Percentiles rank a stretch among this genome's conserved stretches.
These are phyloP conservation scores for Athalia cordata DNA, from an alignment of 2,888 invertebrate species.

Conservation along the genomic window DNA sequence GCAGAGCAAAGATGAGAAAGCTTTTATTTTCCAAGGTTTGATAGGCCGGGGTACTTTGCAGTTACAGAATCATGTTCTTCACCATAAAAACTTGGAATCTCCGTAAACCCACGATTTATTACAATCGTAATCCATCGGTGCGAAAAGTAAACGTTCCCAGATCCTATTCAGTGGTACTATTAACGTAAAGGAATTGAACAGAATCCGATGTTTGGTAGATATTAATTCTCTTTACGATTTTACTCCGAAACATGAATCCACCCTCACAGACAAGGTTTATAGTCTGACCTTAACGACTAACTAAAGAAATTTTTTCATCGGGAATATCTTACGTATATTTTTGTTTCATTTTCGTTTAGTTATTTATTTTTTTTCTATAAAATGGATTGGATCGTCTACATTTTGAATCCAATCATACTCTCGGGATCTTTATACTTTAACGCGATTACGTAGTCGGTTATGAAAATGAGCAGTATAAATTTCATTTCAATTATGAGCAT, in stretches of 20 bases:
- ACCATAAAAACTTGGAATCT: conserved; percentile 38
- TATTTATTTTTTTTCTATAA: not conserved
- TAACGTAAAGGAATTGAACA: conserved; percentile 15
- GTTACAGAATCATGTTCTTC: conserved; percentile 32
- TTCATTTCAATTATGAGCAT: not conserved
- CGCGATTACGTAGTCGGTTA: not conserved
- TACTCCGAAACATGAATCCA: not conserved
- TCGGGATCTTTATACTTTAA: not conserved
- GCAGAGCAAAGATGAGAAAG: conserved; percentile 22
- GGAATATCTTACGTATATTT: not conserved
- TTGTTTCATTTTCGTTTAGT: not conserved
- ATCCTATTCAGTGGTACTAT: not conserved
- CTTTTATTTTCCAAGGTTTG: conserved; percentile 15
- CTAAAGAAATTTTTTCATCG: conserved; percentile 9
- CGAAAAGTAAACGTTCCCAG: conserved; percentile 29
- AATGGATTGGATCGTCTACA: too few species aligned
- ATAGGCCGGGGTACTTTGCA: conserved; percentile 19
- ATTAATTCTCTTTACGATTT: conserved; percentile 40
- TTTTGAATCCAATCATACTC: too few species aligned
- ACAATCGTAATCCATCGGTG: conserved; percentile 20
- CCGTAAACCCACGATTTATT: conserved; percentile 38
- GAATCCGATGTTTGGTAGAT: conserved; percentile 21
- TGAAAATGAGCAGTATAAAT: not conserved
- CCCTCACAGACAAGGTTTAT: conserved; percentile 18
- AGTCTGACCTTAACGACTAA: not conserved